Base-by-base conservation (phyloP, 2,797 vertebrate genomes). In the Knipowitschia caucasica region DNA sequence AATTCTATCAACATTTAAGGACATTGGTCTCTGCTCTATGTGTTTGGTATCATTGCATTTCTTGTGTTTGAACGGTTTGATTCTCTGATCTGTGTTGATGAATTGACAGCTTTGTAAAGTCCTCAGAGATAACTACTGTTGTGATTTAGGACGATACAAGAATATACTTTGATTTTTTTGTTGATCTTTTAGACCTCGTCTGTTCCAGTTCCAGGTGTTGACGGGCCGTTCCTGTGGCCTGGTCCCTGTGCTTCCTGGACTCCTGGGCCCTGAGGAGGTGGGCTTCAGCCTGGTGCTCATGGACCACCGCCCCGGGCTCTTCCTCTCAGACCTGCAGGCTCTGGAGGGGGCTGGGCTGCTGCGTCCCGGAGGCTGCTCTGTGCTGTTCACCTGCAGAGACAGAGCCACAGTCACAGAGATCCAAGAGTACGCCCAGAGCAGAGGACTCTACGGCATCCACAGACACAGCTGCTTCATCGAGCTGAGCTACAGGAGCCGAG, bases 161-260 rank as follows among this genome's bases (percentile, higher is more conserved):
- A n/a, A n/a, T n/a, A n/a, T n/a, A n/a, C n/a, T n/a, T n/a, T n/a
- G n/a, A n/a, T n/a, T n/a, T 8, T 27, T 18, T 5, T 29, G 17
- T 46, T 46, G 25, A 2, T 4, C 12, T 24, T 21, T 29, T 40
- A 5, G n/a, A n/a, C 9, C 23, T 53, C 25, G 5, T 44, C 36
- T 4, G 30, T 25, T 18, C 14, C 56, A 89, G 90, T 90, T 91
- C 62, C 82, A 85, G 69, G 77, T 91, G 50, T 49, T 91, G 62
- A 62, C 57, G 0, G 83, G 65, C 4, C 76, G 75, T 39, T 89
- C 85, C 1, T 58, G 62, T 1, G 77, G 86, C 9, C 82, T 75
- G 63, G 85, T 89, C 31, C 55, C 67, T 3, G 50, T 29, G 1
- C 27, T 90, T 54, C 21, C 1, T 4, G 17, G 57, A 1, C 23